Base-by-base conservation (phyloP, 1,140 invertebrate genomes). In the Drosophila teissieri region DNA sequence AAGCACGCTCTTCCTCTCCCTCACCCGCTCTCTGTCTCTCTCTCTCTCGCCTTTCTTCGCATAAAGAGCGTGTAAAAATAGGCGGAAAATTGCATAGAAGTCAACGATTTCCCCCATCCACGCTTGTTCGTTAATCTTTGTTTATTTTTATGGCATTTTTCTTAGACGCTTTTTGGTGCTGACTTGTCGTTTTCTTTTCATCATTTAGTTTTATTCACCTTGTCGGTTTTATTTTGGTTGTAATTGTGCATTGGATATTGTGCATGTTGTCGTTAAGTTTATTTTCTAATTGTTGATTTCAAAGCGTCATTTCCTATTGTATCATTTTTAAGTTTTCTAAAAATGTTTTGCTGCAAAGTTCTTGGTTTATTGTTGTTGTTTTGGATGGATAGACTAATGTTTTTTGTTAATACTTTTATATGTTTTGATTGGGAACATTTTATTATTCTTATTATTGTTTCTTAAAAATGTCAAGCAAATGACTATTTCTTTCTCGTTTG, bases 31-130 rank as follows among this genome's bases (percentile, higher is more conserved):
- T 14, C n/a, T 27, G 8, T 3, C 19, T 19, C 42, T 46, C 34
- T 24, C 34, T 40, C 8, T 24, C 27, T 27, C 12, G 15, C 42
- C 46, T 22, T 31, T n/a, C 31, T 8, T 58, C 27, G 54, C 49
- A 52, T 52, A 52, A 52, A 65, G 69, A 51, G 40, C 34, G 52
- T 57, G 56, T 85, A 80, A 80, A 80, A 80, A 85, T 86, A 86
- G 60, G 63, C 73, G 42, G 54, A 85, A 80, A 85, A 80, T 69
- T 85, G 68, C 77, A 73, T 60, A 64, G 48, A 72, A 64, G 52
- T 58, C 45, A 57, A 69, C 57, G 54, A 34, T 73, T 80, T 46
- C 52, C 45, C 42, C 57, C 63, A 57, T 63, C 46, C 39, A 55
- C 57, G 22, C 24, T 4, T n/a, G n/a, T 34, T 46, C n/a, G 52